Conservation (phyloP, 2,888 invertebrate species). For the Ophonus ardosiacus region DNA sequence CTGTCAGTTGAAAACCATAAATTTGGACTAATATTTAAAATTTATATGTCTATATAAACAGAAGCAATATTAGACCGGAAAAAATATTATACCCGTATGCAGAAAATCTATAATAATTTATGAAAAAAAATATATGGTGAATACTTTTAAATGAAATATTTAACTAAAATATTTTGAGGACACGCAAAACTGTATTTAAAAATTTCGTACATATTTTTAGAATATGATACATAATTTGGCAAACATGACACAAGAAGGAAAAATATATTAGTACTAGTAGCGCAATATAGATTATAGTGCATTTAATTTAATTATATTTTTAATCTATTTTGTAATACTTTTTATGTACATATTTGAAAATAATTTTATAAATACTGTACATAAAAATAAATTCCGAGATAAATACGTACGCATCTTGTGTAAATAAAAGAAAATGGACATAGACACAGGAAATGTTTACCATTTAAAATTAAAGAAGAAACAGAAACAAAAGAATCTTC, state of each 20-base stretch:
- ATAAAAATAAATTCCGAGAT: not conserved
- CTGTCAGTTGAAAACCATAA: not conserved
- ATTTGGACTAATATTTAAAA: not conserved
- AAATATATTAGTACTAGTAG: slow-evolving; percentile 11
- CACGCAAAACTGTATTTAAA: slow-evolving; percentile 12
- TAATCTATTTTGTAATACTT: not conserved
- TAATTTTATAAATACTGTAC: not conserved
- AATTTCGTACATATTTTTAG: slow-evolving; percentile 16
- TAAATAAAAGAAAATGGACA: not conserved
- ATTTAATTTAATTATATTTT: not conserved
- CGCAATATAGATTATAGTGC: not conserved
- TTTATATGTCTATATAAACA: not conserved
- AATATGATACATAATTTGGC: slow-evolving; percentile 34
- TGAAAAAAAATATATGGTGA: no score
- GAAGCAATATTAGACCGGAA: no score
- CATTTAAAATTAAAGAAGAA: no score
- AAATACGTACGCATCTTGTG: not conserved
- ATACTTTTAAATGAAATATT: no score
- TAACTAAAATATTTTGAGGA: slow-evolving; percentile 15
- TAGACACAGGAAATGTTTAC: slow-evolving; percentile 30
- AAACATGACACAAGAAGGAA: slow-evolving; percentile 4
- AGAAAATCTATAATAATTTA: no score
- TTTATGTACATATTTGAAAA: not conserved
- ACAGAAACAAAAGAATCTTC: not conserved
- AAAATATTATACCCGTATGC: no score